These are phyloP conservation scores for Epinotia nisella DNA, from an alignment of 2,888 invertebrate species.

Conservation along the genomic window DNA sequence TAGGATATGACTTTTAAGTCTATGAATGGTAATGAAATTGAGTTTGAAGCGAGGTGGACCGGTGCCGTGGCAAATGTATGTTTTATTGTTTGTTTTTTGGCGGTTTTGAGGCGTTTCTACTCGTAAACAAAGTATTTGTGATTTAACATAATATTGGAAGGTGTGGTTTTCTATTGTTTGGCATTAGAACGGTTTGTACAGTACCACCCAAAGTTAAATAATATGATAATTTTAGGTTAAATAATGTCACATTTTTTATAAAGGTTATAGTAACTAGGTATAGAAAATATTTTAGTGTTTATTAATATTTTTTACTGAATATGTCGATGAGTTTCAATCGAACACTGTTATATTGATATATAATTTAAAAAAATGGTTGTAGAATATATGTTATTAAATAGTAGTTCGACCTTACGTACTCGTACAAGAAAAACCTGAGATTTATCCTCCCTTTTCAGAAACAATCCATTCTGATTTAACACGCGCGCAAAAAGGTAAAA, in stretches of 20 bases:
- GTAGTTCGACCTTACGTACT: not conserved
- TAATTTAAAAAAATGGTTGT: too few relatives aligned
- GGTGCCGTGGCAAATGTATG: slow-evolving; percentile 9
- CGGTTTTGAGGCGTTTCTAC: slow-evolving; percentile 12
- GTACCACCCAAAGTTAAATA: slow-evolving; percentile 9
- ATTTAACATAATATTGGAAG: slow-evolving; percentile 29
- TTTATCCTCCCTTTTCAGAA: slow-evolving; percentile 19
- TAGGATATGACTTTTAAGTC: slow-evolving; percentile 12
- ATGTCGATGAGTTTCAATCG: too few relatives aligned
- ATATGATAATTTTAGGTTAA: not conserved
- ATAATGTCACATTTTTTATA: too few relatives aligned
- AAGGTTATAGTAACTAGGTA: too few relatives aligned
- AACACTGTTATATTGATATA: too few relatives aligned
- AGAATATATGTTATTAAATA: too few relatives aligned
- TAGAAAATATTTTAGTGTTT: too few relatives aligned
- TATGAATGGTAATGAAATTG: slow-evolving; percentile 18
- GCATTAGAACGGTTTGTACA: slow-evolving; percentile 7
- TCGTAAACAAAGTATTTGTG: not conserved
- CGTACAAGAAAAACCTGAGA: not conserved
- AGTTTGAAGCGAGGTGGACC: slow-evolving; percentile 16
- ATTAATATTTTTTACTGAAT: too few relatives aligned
- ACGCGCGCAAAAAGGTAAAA: slow-evolving; percentile 37
- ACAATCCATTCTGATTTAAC: slow-evolving; percentile 45
- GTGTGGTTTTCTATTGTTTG: slow-evolving; percentile 35
- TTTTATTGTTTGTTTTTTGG: slow-evolving; percentile 9